phyloP scores from a whole-genome alignment of 2,113 vertebrate species.

The Pluvialis apricaria region DNA sequence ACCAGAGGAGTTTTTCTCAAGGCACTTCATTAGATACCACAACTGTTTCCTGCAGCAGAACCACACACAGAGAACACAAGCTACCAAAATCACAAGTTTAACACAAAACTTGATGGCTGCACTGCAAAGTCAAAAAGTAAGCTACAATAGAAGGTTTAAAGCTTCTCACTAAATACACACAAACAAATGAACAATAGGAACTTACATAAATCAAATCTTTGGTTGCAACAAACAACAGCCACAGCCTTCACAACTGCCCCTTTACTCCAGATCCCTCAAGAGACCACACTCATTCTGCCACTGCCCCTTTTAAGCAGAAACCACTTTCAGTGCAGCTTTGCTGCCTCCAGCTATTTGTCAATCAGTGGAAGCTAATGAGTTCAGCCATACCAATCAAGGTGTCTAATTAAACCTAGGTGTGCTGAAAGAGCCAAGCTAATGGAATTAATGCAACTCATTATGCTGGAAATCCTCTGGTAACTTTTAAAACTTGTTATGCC shows the following conservation, averaged over 20 bases:
- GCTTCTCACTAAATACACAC: neutral
- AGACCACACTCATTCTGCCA: accelerated
- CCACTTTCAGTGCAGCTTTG: neutral
- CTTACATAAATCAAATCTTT: neutral
- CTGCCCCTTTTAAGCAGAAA: neutral
- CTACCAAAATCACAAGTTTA: neutral
- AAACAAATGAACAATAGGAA: neutral
- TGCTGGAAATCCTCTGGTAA: neutral
- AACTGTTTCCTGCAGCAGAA: neutral
- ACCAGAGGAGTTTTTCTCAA: neutral
- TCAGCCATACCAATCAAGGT: neutral
- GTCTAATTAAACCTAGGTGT: neutral
- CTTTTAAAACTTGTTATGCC: neutral
- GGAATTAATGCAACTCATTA: neutral
- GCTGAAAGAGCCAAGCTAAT: neutral
- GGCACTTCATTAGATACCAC: neutral
- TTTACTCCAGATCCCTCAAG: neutral
- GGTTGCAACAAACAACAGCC: neutral
- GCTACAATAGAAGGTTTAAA: neutral
- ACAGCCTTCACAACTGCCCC: neutral
- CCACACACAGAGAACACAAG: neutral
- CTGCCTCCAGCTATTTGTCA: neutral
- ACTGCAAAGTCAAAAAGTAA: neutral
- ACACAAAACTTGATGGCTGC: neutral
- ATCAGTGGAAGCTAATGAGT: neutral